These are phyloP conservation scores for Sylvilagus bachmani DNA, from an alignment of 2,113 vertebrate genomes.

Conservation along the genomic window DNA sequence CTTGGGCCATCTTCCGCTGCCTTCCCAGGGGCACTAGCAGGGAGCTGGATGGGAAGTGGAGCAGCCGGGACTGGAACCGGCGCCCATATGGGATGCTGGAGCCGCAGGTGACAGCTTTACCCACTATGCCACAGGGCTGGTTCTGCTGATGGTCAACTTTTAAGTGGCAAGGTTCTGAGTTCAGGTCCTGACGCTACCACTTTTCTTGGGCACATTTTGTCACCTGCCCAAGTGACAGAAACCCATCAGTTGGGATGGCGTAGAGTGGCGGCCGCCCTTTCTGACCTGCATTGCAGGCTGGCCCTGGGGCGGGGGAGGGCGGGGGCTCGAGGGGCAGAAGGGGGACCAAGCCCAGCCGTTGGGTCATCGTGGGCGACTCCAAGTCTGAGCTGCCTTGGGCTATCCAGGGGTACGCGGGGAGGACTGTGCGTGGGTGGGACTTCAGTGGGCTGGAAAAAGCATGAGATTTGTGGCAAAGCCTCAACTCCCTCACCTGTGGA, in stretches of 20 bases:
- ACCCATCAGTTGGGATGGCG: background rate
- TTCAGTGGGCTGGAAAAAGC: too few relatives aligned
- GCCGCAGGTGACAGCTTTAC: too few relatives aligned
- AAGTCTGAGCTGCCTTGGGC: background rate
- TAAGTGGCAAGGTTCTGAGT: background rate
- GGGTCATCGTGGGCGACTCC: background rate
- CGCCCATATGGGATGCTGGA: too few relatives aligned
- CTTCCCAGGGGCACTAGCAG: too few relatives aligned
- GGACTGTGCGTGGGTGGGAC: background rate
- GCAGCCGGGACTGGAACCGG: too few relatives aligned
- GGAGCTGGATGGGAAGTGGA: too few relatives aligned
- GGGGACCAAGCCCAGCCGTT: background rate
- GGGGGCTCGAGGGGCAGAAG: background rate
- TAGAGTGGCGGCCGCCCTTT: background rate
- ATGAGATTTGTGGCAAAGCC: background rate
- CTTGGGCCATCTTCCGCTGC: too few relatives aligned
- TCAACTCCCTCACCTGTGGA: background rate
- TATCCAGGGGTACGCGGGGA: fast-evolving
- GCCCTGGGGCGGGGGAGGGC: background rate
- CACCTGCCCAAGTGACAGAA: background rate
- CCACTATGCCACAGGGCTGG: too few relatives aligned
- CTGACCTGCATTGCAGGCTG: fast-evolving
- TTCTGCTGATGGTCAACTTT: background rate
- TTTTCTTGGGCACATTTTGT: background rate
- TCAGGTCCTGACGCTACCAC: background rate